Evolutionary conservation across 1,140 invertebrate genomes (phyloP).

Genomic region (Triops longicaudatus): DNA sequence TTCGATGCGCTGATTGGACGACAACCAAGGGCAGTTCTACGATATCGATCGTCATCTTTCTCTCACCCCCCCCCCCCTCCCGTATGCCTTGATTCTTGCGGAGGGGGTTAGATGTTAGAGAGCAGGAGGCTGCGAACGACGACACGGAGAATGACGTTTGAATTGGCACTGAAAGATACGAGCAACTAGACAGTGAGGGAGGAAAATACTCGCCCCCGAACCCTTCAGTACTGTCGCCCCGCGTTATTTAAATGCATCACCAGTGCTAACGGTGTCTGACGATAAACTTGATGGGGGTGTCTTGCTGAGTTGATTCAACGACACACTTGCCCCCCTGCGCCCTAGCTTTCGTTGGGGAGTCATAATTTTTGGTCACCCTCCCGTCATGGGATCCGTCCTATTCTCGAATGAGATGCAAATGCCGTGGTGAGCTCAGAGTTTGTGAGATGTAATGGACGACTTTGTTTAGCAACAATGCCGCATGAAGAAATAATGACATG

Average conservation of each 20-base stretch:
- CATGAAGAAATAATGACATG: too few relatives aligned
- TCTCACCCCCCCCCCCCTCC: too few relatives aligned
- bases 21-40: not conserved
- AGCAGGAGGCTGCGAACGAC: not conserved
- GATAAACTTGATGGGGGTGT: slow-evolving; percentile 6
- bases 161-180: not conserved
- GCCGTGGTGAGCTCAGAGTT: not conserved
- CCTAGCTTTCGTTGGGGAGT: not conserved
- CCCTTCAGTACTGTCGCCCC: not conserved
- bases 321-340: not conserved
- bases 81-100: not conserved
- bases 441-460: not conserved
- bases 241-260: not conserved
- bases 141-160: not conserved
- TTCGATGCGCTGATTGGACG: slow-evolving; percentile 10
- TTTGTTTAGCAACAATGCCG: too few relatives aligned
- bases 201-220: not conserved
- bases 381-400: too few relatives aligned
- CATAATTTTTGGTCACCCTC: not conserved
- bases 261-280: not conserved
- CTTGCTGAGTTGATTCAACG: not conserved
- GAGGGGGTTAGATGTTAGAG: not conserved
- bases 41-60: slow-evolving; percentile 1
- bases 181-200: not conserved
- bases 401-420: not conserved